Base-by-base conservation (phyloP, 2,888 invertebrate species). In the Yponomeuta evonymella region DNA sequence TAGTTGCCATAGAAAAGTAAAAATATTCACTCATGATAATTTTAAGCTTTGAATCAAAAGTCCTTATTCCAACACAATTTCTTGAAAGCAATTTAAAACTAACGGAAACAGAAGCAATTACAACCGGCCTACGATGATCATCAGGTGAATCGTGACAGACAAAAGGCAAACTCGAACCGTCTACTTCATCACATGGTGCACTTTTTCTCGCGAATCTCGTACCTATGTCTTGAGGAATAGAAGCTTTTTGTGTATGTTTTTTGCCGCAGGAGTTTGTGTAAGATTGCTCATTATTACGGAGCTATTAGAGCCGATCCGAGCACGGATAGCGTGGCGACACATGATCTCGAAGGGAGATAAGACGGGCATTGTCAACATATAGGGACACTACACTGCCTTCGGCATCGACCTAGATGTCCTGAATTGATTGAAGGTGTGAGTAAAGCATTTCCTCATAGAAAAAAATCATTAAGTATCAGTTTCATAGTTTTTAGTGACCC, bases 261-360 rank as follows among this genome's bases (percentile, higher is more conserved):
- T 58, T 15, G 51, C 12, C 15, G 2, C 3, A 15, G 51, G 30
- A 65, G 68, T 71, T 69, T 58, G 70, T 72, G 70, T 70, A 69
- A 70, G 70, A 72, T 72, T 72, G 70, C 72, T 70, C 70, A 72
- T 72, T 72, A 72, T 72, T 72, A 72, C 68, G 65, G 71, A 67
- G 72, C 48, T 71, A 71, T 71, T 72, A 72, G 70, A 72, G 69
- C 51, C 68, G 69, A 70, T 70, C 71, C 69, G 65, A 69, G 58
- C 69, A 30, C 63, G 65, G 71, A 66, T 70, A 67, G 72, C 68
- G 66, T 71, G 70, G 71, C 72, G 72, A 72, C 72, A 70, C 69
- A 58, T 64, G 72, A 72, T 72, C 58, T 69, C 63, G 67, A 67
- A 58, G 62, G 67, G 36, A 71, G 72, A 72, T 72, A 72, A 72